Conservation (phyloP, 2,113 vertebrate species). For the Fregata magnificens region DNA sequence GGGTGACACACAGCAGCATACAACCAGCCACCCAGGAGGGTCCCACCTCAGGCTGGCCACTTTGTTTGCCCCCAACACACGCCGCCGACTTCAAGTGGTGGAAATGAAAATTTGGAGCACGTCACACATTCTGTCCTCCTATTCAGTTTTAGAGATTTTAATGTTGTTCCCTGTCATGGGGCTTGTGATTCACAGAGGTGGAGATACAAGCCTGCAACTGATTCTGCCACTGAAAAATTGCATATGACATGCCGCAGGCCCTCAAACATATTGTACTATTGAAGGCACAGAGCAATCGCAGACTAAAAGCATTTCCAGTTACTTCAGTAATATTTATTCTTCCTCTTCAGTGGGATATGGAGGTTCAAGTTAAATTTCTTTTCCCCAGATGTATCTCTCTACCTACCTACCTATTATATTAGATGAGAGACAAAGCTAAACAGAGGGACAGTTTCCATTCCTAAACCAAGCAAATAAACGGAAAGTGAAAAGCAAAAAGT, state of each 20-base stretch:
- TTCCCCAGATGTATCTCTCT: not conserved
- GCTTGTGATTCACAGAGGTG: not conserved
- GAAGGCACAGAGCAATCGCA: not conserved
- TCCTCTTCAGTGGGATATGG: not conserved
- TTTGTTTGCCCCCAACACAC: not conserved
- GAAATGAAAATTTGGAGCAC: not conserved
- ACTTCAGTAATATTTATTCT: not conserved
- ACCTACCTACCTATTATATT: not conserved
- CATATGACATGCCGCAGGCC: not conserved
- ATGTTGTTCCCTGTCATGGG: not conserved
- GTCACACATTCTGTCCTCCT: not conserved
- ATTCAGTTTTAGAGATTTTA: not conserved
- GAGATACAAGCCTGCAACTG: not conserved
- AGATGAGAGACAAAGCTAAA: not conserved
- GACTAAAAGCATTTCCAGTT: not conserved
- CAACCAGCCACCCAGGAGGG: not conserved
- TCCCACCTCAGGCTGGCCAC: not conserved
- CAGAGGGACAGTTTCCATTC: not conserved
- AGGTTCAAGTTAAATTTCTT: not conserved
- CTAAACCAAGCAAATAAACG: not conserved
- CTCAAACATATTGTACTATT: not conserved
- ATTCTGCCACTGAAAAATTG: not conserved
- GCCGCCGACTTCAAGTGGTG: not conserved
- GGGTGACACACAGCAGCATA: not conserved
- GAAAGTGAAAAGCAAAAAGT: not conserved